phyloP scores from a whole-genome alignment of 2,797 vertebrate species.

The Podarcis siculus region DNA sequence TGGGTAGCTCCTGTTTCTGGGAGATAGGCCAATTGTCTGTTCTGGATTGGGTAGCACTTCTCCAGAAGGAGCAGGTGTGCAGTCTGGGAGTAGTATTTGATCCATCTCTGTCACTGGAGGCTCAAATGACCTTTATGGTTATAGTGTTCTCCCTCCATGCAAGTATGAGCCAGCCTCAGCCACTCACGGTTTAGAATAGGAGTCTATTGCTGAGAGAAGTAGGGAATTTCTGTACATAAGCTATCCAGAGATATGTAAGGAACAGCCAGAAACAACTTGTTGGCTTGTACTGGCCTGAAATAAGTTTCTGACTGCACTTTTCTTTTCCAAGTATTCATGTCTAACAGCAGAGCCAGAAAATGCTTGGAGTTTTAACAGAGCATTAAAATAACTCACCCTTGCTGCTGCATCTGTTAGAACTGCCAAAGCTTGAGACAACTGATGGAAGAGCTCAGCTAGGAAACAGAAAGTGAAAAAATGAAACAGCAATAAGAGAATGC shows the following conservation, averaged over 20 bases:
- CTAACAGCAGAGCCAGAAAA: not conserved
- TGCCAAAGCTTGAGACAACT: constrained; percentile 96
- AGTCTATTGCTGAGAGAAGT: not conserved
- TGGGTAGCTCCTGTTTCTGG: no score
- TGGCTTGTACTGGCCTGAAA: not conserved
- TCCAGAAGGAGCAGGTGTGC: no score
- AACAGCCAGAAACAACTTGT: not conserved
- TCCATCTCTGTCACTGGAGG: no score
- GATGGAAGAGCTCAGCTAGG: constrained; percentile 93
- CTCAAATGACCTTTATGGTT: no score
- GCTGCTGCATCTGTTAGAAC: constrained; percentile 92
- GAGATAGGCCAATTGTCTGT: no score
- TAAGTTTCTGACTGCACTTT: no score
- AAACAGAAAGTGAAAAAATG: constrained; percentile 42
- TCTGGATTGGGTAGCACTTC: no score
- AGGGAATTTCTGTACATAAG: no score
- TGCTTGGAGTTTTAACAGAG: not conserved
- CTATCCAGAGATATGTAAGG: not conserved
- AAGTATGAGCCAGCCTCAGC: no score
- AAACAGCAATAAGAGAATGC: not conserved
- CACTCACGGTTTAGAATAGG: not conserved
- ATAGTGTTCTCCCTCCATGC: no score
- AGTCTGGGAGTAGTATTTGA: no score
- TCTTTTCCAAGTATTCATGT: not conserved
- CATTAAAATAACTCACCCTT: constrained; percentile 81